Conservation (phyloP, 2,888 invertebrate species). For the Lasioglossum figueresi region DNA sequence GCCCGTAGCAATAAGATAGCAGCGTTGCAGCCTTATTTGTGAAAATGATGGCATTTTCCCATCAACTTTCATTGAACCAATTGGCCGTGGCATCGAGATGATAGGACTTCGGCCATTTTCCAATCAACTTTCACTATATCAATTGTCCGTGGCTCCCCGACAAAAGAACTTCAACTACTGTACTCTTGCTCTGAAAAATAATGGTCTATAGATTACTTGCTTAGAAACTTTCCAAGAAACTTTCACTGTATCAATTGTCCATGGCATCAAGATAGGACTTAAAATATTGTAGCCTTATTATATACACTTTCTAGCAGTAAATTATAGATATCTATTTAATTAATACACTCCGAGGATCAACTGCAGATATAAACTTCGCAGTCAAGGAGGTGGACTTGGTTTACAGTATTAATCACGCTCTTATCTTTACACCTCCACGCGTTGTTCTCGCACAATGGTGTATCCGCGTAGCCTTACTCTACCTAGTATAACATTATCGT, state of each 20-base stretch:
- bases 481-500: neutral
- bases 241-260: neutral
- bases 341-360: neutral
- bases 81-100: neutral
- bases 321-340: neutral
- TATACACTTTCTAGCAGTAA: neutral
- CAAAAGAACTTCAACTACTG: neutral
- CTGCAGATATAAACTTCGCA: neutral
- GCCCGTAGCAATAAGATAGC: neutral
- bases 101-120: neutral
- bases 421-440: constrained; percentile 8
- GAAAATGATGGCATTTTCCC: neutral
- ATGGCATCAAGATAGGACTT: neutral
- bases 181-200: neutral
- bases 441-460: neutral
- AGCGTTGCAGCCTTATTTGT: neutral
- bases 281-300: neutral
- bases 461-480: neutral
- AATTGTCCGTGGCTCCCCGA: neutral
- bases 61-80: neutral
- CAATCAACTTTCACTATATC: neutral
- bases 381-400: neutral
- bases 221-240: neutral
- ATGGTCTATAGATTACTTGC: neutral
- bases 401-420: neutral